A percentile compares a stretch with the other conserved stretches of the same genome.
Conservation (phyloP, 2,888 invertebrate species). For the Machimus rusticus region DNA sequence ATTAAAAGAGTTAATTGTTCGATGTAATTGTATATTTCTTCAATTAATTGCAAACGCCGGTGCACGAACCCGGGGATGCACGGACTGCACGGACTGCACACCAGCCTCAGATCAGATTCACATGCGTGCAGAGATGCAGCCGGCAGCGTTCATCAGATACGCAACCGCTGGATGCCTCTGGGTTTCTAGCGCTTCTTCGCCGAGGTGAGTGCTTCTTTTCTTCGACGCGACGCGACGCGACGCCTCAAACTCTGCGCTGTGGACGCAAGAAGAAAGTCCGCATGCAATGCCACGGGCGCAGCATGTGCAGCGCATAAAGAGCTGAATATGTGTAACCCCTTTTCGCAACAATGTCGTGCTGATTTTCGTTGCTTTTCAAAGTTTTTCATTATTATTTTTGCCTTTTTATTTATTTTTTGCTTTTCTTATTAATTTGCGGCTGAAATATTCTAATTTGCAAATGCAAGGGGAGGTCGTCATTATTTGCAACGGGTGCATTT, state of each 20-base stretch:
- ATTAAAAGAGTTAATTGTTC: constrained; percentile 39
- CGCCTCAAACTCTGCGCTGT: not conserved
- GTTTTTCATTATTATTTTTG: not conserved
- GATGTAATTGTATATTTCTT: constrained; percentile 24
- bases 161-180: not conserved
- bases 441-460: constrained; percentile 38
- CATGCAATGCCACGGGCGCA: not conserved
- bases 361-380: not conserved
- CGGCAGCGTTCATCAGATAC: not conserved
- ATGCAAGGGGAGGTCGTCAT: not conserved
- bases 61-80: not conserved
- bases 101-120: not conserved
- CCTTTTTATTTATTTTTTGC: not conserved
- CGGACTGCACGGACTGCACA: not conserved
- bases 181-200: not conserved
- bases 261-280: not conserved
- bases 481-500: constrained; percentile 18
- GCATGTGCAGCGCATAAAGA: not conserved
- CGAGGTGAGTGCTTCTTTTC: not conserved
- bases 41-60: constrained; percentile 15
- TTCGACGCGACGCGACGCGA: too few species aligned
- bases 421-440: constrained; percentile 13
- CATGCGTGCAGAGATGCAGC: not conserved
- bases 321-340: not conserved
- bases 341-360: not conserved